Evolutionary conservation across 2,797 vertebrate species (phyloP).

Genomic region (Intellagama lesueurii): DNA sequence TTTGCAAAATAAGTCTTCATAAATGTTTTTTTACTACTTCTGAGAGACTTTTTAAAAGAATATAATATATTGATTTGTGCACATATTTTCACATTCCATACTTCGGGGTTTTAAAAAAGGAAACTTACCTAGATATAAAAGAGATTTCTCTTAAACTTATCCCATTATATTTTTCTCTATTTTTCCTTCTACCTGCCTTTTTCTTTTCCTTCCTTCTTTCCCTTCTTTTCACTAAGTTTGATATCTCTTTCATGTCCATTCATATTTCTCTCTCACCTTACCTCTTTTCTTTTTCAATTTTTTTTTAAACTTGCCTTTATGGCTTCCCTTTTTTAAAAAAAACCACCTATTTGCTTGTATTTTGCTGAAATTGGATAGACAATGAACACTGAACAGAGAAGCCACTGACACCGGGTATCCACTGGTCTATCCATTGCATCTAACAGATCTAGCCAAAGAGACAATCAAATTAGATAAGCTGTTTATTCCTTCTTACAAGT

Average conservation of each 20-base stretch:
- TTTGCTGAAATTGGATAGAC: background rate
- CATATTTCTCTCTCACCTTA: background rate
- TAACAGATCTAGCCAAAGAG: constrained; percentile 1
- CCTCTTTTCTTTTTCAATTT: background rate
- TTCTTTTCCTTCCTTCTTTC: background rate
- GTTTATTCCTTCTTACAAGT: constrained; percentile 4
- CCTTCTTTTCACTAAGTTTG: background rate
- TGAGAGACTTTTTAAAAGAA: background rate
- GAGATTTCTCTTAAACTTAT: background rate
- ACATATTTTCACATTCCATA: background rate
- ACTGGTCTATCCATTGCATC: background rate
- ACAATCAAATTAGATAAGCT: background rate
- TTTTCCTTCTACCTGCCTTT: background rate
- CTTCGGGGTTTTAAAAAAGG: background rate
- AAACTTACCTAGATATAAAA: background rate
- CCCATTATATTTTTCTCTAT: background rate
- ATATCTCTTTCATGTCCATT: background rate
- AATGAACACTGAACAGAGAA: background rate
- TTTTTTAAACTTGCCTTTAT: background rate
- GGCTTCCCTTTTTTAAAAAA: background rate
- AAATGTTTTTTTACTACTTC: background rate
- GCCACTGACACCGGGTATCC: background rate
- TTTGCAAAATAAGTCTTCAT: background rate
- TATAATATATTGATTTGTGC: background rate
- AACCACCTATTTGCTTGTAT: background rate